Conservation (phyloP, 2,113 vertebrate species). For the Morone chrysops region DNA sequence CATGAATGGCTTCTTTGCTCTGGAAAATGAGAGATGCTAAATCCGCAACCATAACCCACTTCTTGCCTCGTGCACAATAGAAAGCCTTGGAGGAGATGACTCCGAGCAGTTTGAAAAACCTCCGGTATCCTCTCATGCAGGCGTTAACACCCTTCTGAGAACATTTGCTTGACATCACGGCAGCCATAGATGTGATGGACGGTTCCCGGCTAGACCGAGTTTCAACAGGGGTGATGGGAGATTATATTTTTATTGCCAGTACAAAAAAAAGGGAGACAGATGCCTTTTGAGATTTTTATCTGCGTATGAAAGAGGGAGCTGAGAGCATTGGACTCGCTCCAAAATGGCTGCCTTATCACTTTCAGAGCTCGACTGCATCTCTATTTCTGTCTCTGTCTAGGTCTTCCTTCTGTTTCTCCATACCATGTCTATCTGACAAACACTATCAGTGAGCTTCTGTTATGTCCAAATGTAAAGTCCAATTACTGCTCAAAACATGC, state of each 20-base stretch:
- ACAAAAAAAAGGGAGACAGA: conserved; percentile 46
- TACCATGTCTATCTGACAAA: conserved; percentile 21
- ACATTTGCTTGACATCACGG: conserved; percentile 56
- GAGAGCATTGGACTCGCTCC: conserved; percentile 52
- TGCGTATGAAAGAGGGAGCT: conserved; percentile 54
- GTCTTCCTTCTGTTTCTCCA: conserved; percentile 22
- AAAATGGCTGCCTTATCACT: conserved; percentile 60
- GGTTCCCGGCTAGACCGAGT: conserved; percentile 17
- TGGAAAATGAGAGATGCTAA: conserved; percentile 61
- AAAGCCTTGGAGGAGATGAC: conserved; percentile 51
- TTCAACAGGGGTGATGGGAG: conserved; percentile 44
- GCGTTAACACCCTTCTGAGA: conserved; percentile 38
- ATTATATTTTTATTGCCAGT: conserved; percentile 65
- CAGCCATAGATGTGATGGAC: conserved; percentile 50
- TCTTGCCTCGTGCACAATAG: conserved; percentile 48
- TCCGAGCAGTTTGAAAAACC: conserved; percentile 33
- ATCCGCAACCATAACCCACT: conserved; percentile 60
- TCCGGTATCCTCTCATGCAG: conserved; percentile 36
- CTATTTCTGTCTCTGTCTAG: conserved; percentile 31
- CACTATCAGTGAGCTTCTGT: conserved; percentile 1
- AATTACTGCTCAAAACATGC: neutral
- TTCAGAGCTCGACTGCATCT: conserved; percentile 37
- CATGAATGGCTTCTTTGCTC: conserved; percentile 49
- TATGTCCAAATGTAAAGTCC: conserved; percentile 4
- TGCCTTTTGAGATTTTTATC: conserved; percentile 68